phyloP scores from a whole-genome alignment of 2,888 invertebrate genomes.

The Himalopsyche kuldschensis region DNA sequence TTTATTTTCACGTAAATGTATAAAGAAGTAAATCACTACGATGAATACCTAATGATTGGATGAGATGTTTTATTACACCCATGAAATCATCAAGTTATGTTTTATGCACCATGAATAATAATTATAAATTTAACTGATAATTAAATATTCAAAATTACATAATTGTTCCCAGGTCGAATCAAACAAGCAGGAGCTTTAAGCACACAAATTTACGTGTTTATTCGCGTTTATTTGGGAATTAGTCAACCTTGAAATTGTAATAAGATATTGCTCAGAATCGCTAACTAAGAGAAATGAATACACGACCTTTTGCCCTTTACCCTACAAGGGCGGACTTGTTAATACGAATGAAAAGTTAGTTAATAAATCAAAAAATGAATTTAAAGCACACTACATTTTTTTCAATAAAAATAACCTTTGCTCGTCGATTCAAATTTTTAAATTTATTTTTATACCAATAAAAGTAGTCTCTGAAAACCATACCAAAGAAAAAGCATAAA shows the following conservation, averaged over 20 bases:
- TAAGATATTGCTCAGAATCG: constrained; percentile 1
- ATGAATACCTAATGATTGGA: no score
- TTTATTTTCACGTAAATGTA: no score
- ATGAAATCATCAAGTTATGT: no score
- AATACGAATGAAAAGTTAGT: background rate
- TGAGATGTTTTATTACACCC: no score
- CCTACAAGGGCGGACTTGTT: background rate
- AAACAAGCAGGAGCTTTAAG: constrained; percentile 2
- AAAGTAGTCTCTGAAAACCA: no score
- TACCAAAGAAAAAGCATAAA: background rate
- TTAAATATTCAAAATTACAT: background rate
- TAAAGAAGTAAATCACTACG: no score
- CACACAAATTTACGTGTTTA: background rate
- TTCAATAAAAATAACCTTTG: no score
- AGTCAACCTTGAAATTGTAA: constrained; percentile 4
- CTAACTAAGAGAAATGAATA: constrained; percentile 2
- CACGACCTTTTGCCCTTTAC: background rate
- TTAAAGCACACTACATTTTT: background rate
- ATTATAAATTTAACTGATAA: no score
- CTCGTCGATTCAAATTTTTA: background rate
- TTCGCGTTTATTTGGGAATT: constrained; percentile 1
- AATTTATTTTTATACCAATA: background rate
- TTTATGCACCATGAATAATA: no score
- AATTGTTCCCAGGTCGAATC: background rate
- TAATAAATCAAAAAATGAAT: background rate